Conservation (phyloP, 2,113 vertebrate species). For the Edolisoma coerulescens region DNA sequence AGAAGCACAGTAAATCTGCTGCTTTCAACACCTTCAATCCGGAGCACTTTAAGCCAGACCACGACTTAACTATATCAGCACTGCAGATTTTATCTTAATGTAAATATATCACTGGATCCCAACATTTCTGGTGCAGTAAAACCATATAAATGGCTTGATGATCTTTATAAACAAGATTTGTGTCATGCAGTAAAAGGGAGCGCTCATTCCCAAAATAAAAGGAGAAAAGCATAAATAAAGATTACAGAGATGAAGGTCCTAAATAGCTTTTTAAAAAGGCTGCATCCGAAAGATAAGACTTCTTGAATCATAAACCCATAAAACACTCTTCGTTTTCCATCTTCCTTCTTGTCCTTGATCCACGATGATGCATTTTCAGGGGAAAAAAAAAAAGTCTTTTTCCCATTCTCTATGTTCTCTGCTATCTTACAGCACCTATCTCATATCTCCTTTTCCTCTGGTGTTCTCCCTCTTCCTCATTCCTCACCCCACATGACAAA, state of each 20-base stretch:
- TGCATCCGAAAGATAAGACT: neutral
- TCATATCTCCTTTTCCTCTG: neutral
- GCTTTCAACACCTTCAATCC: constrained; percentile 18
- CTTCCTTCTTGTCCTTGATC: neutral
- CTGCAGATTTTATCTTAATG: neutral
- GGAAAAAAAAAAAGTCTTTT: neutral
- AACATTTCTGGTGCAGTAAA: neutral
- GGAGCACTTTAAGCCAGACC: neutral
- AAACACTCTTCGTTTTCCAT: neutral
- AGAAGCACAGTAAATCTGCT: constrained; percentile 3
- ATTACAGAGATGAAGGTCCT: neutral
- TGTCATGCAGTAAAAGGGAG: neutral
- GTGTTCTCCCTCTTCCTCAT: neutral
- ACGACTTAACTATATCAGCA: neutral
- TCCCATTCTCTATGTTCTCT: neutral
- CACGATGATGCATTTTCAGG: neutral
- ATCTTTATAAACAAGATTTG: neutral
- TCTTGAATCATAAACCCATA: neutral
- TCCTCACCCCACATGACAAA: neutral
- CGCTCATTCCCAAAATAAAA: neutral
- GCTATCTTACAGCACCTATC: neutral
- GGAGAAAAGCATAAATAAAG: neutral
- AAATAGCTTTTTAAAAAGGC: neutral
- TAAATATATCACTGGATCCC: neutral
- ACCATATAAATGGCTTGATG: neutral